Evolutionary conservation across 2,113 vertebrate genomes (phyloP).

Genomic region (Corapipo altera): DNA sequence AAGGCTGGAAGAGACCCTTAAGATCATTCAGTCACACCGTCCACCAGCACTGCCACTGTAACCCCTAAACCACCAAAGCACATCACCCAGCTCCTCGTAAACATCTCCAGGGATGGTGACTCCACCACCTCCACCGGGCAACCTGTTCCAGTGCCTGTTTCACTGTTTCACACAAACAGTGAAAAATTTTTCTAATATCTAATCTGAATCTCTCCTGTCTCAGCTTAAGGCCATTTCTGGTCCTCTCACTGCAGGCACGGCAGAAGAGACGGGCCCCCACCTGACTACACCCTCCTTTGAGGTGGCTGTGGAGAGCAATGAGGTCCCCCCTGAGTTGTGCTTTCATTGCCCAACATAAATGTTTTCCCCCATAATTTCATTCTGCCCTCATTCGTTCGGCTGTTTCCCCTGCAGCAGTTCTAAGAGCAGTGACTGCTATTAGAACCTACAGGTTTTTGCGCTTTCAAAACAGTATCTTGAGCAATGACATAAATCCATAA

Average conservation of each 20-base stretch:
- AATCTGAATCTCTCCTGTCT: no score
- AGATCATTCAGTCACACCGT: accelerated
- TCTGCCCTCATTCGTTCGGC: accelerated
- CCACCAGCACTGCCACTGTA: accelerated
- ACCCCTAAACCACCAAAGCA: not conserved
- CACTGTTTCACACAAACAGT: no score
- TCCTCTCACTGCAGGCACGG: not conserved
- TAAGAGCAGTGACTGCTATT: not conserved
- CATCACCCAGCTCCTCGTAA: not conserved
- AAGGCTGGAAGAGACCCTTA: not conserved
- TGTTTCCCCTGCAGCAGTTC: not conserved
- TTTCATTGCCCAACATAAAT: not conserved
- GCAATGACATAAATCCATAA: not conserved
- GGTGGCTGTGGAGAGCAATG: not conserved
- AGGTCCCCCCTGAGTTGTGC: no score
- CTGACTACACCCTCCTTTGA: not conserved
- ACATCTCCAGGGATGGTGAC: not conserved
- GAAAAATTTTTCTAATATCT: not conserved
- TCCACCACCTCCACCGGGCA: not conserved
- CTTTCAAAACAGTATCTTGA: not conserved
- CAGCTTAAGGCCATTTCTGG: accelerated
- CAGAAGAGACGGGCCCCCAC: not conserved
- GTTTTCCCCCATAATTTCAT: accelerated
- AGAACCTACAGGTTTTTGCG: not conserved
- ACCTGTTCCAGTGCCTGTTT: not conserved